These are phyloP conservation scores for Chionomys nivalis DNA, from an alignment of 2,113 vertebrate species.

Conservation along the genomic window DNA sequence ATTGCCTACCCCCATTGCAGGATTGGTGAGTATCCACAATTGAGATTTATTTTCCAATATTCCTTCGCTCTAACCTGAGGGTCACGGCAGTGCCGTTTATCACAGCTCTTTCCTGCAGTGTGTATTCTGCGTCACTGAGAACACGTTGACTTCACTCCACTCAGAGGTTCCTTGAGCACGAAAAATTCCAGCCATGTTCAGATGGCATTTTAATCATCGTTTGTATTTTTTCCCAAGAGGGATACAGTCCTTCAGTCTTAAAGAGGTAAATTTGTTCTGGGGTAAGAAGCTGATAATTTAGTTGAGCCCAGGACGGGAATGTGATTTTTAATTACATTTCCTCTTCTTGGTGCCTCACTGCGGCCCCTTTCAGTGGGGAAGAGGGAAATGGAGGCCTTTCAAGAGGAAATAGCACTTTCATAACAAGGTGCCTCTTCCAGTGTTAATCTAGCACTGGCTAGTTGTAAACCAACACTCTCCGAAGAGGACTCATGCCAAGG, in stretches of 20 bases:
- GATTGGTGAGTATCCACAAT: conserved; percentile 91
- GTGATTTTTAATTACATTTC: conserved; percentile 65
- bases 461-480: background rate
- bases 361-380: background rate
- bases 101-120: conserved; percentile 68
- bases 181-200: conserved; percentile 62
- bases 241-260: conserved; percentile 59
- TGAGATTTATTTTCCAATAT: conserved; percentile 76
- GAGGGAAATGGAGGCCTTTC: background rate
- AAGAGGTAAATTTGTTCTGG: conserved; percentile 69
- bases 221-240: conserved; percentile 57
- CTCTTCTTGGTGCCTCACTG: conserved; percentile 1
- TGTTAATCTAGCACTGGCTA: background rate
- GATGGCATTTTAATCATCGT: conserved; percentile 71
- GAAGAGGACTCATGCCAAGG: background rate
- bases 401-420: conserved; percentile 22
- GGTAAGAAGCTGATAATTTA: conserved; percentile 61
- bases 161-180: conserved; percentile 65
- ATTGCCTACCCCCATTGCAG: conserved; percentile 95
- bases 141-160: conserved; percentile 59
- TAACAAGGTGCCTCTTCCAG: conserved; percentile 37
- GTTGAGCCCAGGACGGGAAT: conserved; percentile 59
- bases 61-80: conserved; percentile 70
- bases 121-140: conserved; percentile 61
- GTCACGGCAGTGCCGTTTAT: conserved; percentile 68